Evolutionary conservation across 2,113 vertebrate genomes (phyloP).

Genomic region (Cairina moschata): DNA sequence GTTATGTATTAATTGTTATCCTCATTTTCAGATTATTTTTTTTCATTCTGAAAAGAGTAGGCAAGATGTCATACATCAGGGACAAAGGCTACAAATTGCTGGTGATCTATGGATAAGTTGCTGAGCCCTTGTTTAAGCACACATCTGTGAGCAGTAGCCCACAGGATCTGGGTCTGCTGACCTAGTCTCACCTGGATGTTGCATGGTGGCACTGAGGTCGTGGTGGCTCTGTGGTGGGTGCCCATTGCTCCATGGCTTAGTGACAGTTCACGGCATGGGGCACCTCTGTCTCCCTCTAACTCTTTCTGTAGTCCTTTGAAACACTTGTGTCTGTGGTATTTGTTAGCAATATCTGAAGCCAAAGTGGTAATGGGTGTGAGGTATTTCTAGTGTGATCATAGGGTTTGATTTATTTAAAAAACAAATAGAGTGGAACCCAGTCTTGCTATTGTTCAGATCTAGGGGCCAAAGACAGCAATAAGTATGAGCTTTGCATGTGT

Average conservation of each 20-base stretch:
- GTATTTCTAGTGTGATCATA: background rate
- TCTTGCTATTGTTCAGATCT: background rate
- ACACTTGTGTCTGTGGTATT: background rate
- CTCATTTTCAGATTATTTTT: background rate
- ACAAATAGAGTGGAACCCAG: background rate
- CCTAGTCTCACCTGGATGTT: background rate
- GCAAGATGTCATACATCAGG: fast-evolving
- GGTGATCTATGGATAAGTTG: fast-evolving
- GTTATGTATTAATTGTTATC: background rate
- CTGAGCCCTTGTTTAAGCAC: background rate
- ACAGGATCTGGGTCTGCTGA: fast-evolving
- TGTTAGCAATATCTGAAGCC: background rate
- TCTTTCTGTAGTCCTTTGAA: background rate
- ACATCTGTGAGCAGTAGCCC: fast-evolving
- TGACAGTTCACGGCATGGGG: fast-evolving
- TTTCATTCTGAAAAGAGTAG: background rate
- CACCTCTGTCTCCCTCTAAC: background rate
- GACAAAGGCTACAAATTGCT: background rate
- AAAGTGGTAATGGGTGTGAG: fast-evolving
- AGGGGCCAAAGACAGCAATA: background rate
- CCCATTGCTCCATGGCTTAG: fast-evolving
- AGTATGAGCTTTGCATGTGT: background rate
- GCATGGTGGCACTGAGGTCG: too few relatives aligned
- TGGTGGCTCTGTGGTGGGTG: fast-evolving
- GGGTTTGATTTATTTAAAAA: background rate